These are phyloP conservation scores for Magallana ariakensis DNA, from an alignment of 1,140 invertebrate genomes.

Conservation along the genomic window DNA sequence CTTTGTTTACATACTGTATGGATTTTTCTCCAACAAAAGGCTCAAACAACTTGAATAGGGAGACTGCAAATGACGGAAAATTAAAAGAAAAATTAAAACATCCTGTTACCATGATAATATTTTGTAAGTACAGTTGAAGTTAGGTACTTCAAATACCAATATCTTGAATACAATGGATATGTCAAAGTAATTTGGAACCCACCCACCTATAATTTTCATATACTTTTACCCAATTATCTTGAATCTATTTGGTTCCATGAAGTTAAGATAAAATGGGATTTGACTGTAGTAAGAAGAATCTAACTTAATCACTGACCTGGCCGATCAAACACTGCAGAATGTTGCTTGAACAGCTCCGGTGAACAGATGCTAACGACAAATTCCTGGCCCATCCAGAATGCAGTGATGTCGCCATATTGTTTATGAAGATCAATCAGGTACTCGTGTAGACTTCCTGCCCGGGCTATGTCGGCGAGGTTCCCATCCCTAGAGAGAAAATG, in stretches of 20 bases:
- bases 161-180: not conserved
- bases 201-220: not conserved
- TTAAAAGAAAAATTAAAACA: not conserved
- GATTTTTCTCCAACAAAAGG: conserved; percentile 57
- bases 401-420: conserved; percentile 74
- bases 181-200: not conserved
- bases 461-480: conserved; percentile 75
- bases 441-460: conserved; percentile 78
- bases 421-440: conserved; percentile 76
- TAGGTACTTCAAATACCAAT: not conserved
- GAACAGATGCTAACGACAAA: conserved; percentile 76
- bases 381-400: conserved; percentile 76
- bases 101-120: not conserved
- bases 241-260: too few relatives aligned
- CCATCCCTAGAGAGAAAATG: conserved; percentile 72
- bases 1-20: conserved; percentile 65
- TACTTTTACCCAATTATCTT: not conserved
- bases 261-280: too few relatives aligned
- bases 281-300: not conserved
- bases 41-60: conserved; percentile 58
- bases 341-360: conserved; percentile 75
- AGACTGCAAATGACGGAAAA: conserved; percentile 47
- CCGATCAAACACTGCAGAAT: conserved; percentile 76
- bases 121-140: not conserved
- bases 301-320: conserved; percentile 69